These are phyloP conservation scores for Sisyra terminalis DNA, from an alignment of 2,888 invertebrate species.

Conservation along the genomic window DNA sequence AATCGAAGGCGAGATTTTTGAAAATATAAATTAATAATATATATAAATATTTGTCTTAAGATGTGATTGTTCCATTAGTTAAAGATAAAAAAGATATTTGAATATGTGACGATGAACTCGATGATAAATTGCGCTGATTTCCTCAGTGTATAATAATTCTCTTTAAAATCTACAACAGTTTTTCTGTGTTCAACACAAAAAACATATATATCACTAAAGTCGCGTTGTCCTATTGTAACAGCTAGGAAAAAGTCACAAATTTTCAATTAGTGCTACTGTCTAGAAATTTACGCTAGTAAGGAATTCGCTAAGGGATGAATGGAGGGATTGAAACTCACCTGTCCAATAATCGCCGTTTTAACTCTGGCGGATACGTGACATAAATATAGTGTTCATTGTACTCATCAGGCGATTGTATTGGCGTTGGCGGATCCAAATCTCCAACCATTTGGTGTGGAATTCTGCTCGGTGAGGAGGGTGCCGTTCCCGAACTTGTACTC, in stretches of 20 bases:
- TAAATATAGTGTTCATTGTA: conserved; percentile 67
- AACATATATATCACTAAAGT: conserved; percentile 36
- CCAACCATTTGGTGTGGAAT: conserved; percentile 28
- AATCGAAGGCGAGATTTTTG: no score
- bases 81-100: no score
- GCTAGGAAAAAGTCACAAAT: conserved; percentile 31
- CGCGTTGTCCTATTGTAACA: conserved; percentile 72
- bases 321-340: conserved; percentile 39
- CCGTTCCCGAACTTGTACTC: conserved; percentile 48
- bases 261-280: conserved; percentile 8
- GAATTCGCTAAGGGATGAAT: no score
- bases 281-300: neutral
- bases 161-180: no score
- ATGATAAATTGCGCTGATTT: no score
- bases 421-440: conserved; percentile 20
- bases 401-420: conserved; percentile 29
- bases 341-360: conserved; percentile 67
- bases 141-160: no score
- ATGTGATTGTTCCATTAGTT: no score
- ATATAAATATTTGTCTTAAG: no score
- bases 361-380: conserved; percentile 74
- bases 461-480: conserved; percentile 47
- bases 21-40: no score
- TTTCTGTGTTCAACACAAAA: no score
- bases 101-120: no score